Percentiles rank a stretch among this genome's conserved stretches.
Evolutionary conservation across 2,113 vertebrate genomes (phyloP).

Genomic region (Agapornis roseicollis): DNA sequence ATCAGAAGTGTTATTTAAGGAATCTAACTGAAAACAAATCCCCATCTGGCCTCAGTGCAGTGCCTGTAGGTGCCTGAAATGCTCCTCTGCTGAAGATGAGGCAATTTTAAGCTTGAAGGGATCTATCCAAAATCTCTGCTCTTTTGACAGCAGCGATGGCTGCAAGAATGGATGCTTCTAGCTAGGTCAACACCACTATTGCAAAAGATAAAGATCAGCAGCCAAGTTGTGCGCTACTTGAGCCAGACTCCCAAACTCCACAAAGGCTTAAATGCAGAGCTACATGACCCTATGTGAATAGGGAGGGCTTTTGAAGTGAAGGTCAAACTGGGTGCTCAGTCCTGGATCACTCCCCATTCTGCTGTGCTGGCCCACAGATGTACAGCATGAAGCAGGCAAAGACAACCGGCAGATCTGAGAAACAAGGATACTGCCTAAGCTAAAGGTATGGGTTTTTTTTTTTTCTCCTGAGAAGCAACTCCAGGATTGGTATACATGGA

Average conservation of each 20-base stretch:
- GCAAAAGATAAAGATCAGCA: neutral
- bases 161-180: neutral
- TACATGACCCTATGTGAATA: accelerated
- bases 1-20: neutral
- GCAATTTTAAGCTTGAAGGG: neutral
- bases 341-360: accelerated
- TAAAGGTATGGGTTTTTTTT: neutral
- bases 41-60: neutral
- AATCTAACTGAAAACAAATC: neutral
- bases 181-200: neutral
- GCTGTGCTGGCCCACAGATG: neutral
- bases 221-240: neutral
- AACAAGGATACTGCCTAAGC: neutral
- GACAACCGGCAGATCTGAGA: neutral
- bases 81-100: neutral
- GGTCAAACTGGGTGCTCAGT: neutral
- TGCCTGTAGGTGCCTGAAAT: neutral
- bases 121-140: neutral
- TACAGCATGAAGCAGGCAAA: accelerated
- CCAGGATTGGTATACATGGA: neutral
- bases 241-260: neutral
- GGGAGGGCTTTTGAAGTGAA: neutral
- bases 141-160: neutral
- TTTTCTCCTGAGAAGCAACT: neutral
- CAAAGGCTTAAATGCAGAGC: neutral